These are phyloP conservation scores for Drosophila nebulosa DNA, from an alignment of 1,140 invertebrate genomes.

Conservation along the genomic window DNA sequence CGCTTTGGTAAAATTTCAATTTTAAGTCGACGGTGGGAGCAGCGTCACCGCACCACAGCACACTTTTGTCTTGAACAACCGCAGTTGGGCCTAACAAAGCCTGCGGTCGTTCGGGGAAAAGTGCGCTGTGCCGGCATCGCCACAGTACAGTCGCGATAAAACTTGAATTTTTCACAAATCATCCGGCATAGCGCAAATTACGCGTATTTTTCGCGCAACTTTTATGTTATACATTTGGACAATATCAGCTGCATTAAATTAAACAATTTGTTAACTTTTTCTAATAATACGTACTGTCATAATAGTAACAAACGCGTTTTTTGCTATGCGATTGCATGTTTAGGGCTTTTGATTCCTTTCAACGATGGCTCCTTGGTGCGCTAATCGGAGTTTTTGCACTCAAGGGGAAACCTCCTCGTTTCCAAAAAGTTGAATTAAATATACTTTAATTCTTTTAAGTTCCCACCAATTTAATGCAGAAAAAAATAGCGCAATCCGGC, in stretches of 20 bases:
- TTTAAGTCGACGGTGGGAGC: slow-evolving; percentile 48
- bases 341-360: background rate
- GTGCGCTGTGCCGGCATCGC: slow-evolving; percentile 48
- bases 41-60: slow-evolving; percentile 32
- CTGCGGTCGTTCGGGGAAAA: slow-evolving; percentile 48
- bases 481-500: background rate
- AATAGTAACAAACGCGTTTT: slow-evolving; percentile 98
- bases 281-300: slow-evolving; percentile 93
- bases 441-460: background rate
- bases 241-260: background rate
- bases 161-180: slow-evolving; percentile 56
- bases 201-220: background rate
- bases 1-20: slow-evolving; percentile 55
- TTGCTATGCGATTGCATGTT: slow-evolving; percentile 90
- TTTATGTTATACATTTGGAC: background rate
- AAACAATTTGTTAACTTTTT: background rate
- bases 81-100: slow-evolving; percentile 53
- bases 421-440: background rate
- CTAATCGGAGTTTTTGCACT: background rate
- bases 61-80: slow-evolving; percentile 37
- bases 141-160: slow-evolving; percentile 72
- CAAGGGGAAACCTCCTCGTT: background rate
- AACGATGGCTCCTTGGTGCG: background rate
- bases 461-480: background rate
- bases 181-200: background rate